A percentile compares a stretch with the other conserved stretches of the same genome.
Evolutionary conservation across 1,140 invertebrate genomes (phyloP).

Genomic region (Zaprionus africanus): DNA sequence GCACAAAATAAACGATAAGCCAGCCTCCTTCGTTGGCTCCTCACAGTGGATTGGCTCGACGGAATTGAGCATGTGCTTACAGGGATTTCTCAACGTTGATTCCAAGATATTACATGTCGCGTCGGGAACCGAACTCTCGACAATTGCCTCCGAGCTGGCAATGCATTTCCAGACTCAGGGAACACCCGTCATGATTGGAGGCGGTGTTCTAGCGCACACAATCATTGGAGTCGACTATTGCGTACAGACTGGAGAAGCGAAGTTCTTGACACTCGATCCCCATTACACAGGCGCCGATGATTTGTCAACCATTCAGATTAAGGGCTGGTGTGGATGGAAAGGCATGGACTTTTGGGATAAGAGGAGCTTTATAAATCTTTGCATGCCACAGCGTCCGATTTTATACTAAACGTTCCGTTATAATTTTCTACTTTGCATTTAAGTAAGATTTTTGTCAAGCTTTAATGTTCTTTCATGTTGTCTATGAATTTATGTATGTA

Average conservation of each 20-base stretch:
- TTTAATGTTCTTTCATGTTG: constrained; percentile 35
- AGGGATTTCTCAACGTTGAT: constrained; percentile 91
- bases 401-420: constrained; percentile 84
- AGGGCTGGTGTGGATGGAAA: constrained; percentile 98
- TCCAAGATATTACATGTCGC: constrained; percentile 94
- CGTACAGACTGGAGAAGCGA: constrained; percentile 89
- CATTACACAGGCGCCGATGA: constrained; percentile 97
- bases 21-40: constrained; percentile 93
- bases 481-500: constrained; percentile 46
- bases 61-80: constrained; percentile 97
- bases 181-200: constrained; percentile 99
- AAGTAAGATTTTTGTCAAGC: constrained; percentile 44
- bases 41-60: constrained; percentile 99
- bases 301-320: constrained; percentile 88
- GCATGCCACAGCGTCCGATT: constrained; percentile 91
- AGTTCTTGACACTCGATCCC: constrained; percentile 98
- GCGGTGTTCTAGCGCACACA: constrained; percentile 98
- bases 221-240: constrained; percentile 97
- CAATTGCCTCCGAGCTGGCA: constrained; percentile 91
- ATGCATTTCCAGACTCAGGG: constrained; percentile 97
- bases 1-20: constrained; percentile 97
- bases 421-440: constrained; percentile 43
- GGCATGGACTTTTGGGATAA: constrained; percentile 95
- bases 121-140: constrained; percentile 93
- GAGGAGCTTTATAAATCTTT: constrained; percentile 97